A percentile compares a stretch with the other conserved stretches of the same genome.
Evolutionary conservation across 2,888 invertebrate species (phyloP).

Genomic region (Abscondita cerata): DNA sequence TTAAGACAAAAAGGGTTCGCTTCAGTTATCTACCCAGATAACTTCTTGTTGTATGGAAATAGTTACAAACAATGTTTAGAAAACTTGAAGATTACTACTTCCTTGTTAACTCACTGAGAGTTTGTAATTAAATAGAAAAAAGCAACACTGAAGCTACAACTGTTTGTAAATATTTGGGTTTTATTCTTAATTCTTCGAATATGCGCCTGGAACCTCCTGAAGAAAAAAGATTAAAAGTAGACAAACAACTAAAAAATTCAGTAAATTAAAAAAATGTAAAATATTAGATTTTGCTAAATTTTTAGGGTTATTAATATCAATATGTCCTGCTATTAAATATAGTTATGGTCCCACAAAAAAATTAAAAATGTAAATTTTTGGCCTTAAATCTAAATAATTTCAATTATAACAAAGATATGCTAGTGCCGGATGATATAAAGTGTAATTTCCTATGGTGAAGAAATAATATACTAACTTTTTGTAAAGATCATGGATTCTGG

Average conservation of each 20-base stretch:
- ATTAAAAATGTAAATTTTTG: slow-evolving; percentile 26
- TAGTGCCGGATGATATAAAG: neutral
- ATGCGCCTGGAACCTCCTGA: too few relatives aligned
- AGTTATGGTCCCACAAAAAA: slow-evolving; percentile 46
- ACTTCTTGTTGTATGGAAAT: slow-evolving; percentile 30
- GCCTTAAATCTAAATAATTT: slow-evolving; percentile 30
- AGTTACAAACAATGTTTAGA: slow-evolving; percentile 5
- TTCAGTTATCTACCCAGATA: slow-evolving; percentile 37
- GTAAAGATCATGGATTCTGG: slow-evolving; percentile 38
- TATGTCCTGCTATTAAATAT: slow-evolving; percentile 45
- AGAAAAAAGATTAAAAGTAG: too few relatives aligned
- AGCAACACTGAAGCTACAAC: slow-evolving; percentile 23
- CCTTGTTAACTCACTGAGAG: slow-evolving; percentile 23
- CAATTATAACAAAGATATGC: slow-evolving; percentile 26
- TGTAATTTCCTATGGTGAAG: neutral
- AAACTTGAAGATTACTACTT: neutral
- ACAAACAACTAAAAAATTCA: neutral
- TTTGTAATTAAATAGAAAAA: slow-evolving; percentile 36
- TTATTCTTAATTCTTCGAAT: slow-evolving; percentile 17
- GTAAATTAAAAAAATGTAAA: neutral
- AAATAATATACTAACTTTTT: too few relatives aligned
- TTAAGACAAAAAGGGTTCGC: slow-evolving; percentile 26
- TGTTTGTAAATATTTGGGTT: slow-evolving; percentile 32
- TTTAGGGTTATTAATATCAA: slow-evolving; percentile 42
- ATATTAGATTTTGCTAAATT: slow-evolving; percentile 36